Percentiles rank a stretch among this genome's conserved stretches.
These are phyloP conservation scores for Listronotus oregonensis DNA, from an alignment of 1,140 invertebrate species.

Conservation along the genomic window DNA sequence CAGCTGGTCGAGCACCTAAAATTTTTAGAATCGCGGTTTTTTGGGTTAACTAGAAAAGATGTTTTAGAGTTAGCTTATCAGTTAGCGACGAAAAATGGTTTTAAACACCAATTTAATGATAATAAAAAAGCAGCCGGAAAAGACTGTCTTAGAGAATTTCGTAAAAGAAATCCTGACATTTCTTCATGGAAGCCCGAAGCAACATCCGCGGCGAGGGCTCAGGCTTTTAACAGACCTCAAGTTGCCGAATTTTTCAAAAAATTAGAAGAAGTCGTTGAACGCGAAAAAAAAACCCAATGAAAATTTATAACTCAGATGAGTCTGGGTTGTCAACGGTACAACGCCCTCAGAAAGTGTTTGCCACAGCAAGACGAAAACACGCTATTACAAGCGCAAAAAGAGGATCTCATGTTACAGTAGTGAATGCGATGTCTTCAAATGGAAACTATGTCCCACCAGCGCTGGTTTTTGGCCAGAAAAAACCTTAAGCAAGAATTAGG, in stretches of 20 bases:
- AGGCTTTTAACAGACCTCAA: background rate
- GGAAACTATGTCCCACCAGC: background rate
- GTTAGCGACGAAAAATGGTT: slow-evolving; percentile 39
- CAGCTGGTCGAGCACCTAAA: slow-evolving; percentile 20
- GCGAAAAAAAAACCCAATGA: background rate
- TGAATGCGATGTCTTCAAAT: slow-evolving; percentile 4
- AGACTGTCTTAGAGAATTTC: no score
- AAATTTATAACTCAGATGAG: slow-evolving; percentile 47
- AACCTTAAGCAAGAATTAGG: no score
- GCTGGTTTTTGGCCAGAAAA: no score
- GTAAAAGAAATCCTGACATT: no score
- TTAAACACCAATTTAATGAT: slow-evolving; percentile 43
- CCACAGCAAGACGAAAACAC: slow-evolving; percentile 46
- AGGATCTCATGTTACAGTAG: slow-evolving; percentile 46
- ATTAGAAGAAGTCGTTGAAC: background rate
- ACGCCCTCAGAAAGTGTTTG: no score
- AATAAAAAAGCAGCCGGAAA: slow-evolving; percentile 38
- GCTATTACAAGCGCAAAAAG: slow-evolving; percentile 47
- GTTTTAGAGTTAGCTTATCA: slow-evolving; percentile 44
- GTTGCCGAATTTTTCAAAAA: background rate
- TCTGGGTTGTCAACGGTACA: slow-evolving; percentile 46
- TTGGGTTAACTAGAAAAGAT: slow-evolving; percentile 33
- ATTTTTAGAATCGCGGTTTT: slow-evolving; percentile 20
- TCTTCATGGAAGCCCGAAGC: no score
- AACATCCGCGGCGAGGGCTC: no score